Base-by-base conservation (phyloP, 1,140 invertebrate genomes). In the Steinernema feltiae region DNA sequence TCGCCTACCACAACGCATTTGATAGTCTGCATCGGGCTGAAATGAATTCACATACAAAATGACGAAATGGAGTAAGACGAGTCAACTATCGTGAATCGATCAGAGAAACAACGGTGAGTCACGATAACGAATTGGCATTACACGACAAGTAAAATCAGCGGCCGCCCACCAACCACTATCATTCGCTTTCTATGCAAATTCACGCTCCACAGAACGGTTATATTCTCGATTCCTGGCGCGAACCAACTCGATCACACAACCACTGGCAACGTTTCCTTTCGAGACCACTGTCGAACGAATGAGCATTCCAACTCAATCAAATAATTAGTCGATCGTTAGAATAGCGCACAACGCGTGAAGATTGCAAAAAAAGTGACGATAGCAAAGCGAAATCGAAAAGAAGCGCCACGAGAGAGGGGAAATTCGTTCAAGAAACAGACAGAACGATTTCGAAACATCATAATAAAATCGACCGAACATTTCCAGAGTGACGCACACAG, bases 1-100 rank as follows among this genome's bases (percentile, higher is more conserved):
- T 80, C 79, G 24, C 79, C 79, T n/a, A 80, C 79, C 27, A 80
- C 79, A 3, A 80, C 79, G 63, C 79, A 80, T 69, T 80, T 80
- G 46, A 80, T 80, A 41, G 79, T 80, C 73, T 80, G 79, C 74
- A 73, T 76, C 7, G 30, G 72, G 53, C 53, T 27, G 15, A 27
- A 63, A 63, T 3, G 3, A 27, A 41, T 41, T 41, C 35, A 41
- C 35, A 41, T 41, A 41, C 7, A 18, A 41, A 41, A 41, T 41
- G 7, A 18, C 35, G 35, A 41, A 41, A 41, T 18, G 35, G n/a
- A n/a, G 41, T 46, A n/a, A 63, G 24, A 63, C 15, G 53, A 63
- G 53, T 63, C 53, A 63, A 63, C 53, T 63, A n/a, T n/a, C n/a
- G 53, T 15, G 53, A 63, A 3, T 27, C 15, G 53, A 63, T 7